Base-by-base conservation (phyloP, 2,113 vertebrate genomes). In the Tupaia chinensis region DNA sequence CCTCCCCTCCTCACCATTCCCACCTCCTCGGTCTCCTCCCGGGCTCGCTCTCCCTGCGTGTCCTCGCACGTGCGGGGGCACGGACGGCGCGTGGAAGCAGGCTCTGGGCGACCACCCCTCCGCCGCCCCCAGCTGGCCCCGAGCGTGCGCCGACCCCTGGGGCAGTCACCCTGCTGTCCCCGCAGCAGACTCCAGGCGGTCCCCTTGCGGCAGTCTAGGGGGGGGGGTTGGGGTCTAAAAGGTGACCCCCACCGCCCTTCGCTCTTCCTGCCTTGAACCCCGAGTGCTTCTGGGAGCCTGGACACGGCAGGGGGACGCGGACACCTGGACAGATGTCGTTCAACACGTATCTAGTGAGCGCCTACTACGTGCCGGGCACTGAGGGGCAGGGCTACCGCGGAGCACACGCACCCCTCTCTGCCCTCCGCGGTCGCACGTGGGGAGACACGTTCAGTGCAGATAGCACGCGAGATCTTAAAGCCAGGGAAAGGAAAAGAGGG, bases 81-180 rank as follows among this genome's bases (percentile, higher is more conserved):
- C 29, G 7, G 9, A 4, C 12, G 8, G 25, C 1, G 12, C 1
- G n/a, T 1, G 16, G 0, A 22, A 1, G 29, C 19, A 15, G 15
- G 5, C 72, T 58, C 54, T 14, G 85, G 53, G 66, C 6, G 54
- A 32, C 3, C 3, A 20, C 76, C 22, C 68, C 29, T 20, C 7
- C 4, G 3, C 66, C 25, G 1, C 23, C 13, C 61, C 14, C 87
- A 68, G 10, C 63, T 84, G 44, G 7, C 0, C 66, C 56, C 68
- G 8, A 56, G 61, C 29, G 5, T 53, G 22, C 44, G 19, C 13
- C 53, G 29, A 56, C 70, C 85, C 72, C 32, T 0, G 25, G 56
- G 44, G 0, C 22, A 27, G 29, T 19, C 92, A n/a, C 65, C 58
- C 17, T 68, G 60, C 32, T 23, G 23, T 90, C 93, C 23, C 61